Percentiles rank a stretch among this genome's conserved stretches.
These are phyloP conservation scores for Ischnus inquisitorius DNA, from an alignment of 2,888 invertebrate genomes.

Conservation along the genomic window DNA sequence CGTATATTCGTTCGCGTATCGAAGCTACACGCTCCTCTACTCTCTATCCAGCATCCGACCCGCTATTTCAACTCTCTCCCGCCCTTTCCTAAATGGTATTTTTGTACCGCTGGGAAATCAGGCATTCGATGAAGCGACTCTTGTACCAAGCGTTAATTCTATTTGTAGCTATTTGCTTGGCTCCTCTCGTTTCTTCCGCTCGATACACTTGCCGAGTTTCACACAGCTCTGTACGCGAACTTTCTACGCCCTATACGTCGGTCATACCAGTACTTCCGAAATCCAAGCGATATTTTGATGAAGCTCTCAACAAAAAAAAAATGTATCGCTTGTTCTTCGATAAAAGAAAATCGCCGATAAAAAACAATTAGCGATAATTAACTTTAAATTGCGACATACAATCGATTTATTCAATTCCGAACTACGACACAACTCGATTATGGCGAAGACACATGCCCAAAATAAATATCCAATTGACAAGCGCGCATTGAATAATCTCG, in stretches of 20 bases:
- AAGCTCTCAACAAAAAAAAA: no score
- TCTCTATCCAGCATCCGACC: constrained; percentile 3
- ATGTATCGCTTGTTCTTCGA: no score
- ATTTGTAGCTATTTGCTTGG: constrained; percentile 78
- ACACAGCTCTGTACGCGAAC: constrained; percentile 18
- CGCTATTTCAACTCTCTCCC: constrained; percentile 46
- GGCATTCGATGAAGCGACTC: constrained; percentile 78
- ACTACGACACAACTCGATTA: not conserved
- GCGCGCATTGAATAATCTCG: not conserved
- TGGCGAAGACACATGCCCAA: not conserved
- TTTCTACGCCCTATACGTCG: not conserved
- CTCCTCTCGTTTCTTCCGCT: constrained; percentile 58
- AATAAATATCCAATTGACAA: not conserved
- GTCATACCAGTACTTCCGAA: no score
- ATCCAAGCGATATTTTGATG: no score
- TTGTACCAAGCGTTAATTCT: constrained; percentile 78
- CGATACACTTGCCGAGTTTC: constrained; percentile 35
- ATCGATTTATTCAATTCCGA: not conserved
- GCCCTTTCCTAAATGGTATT: constrained; percentile 77
- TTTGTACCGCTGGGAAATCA: constrained; percentile 80
- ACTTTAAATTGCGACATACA: not conserved
- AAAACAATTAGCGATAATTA: no score
- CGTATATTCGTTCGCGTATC: constrained; percentile 38
- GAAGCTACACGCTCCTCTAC: constrained; percentile 21
- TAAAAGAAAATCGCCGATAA: no score